Evolutionary conservation across 2,797 vertebrate species (phyloP).

Genomic region (Apogon hyalosoma): DNA sequence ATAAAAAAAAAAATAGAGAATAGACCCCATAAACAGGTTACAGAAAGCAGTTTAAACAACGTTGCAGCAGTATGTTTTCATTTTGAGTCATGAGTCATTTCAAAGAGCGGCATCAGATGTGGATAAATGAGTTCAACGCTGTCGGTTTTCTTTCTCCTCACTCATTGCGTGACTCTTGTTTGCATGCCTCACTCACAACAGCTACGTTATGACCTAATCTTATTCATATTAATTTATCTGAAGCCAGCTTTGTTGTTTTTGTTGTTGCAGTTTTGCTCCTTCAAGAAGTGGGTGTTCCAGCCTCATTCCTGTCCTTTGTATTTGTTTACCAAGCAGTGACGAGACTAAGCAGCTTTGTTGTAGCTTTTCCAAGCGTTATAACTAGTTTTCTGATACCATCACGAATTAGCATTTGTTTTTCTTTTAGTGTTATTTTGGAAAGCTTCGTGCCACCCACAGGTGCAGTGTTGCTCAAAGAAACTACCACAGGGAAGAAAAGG

Average conservation of each 20-base stretch:
- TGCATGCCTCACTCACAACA: slow-evolving; percentile 14
- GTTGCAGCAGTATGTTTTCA: slow-evolving; percentile 20
- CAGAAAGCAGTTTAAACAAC: slow-evolving; percentile 6
- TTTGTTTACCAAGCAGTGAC: slow-evolving; percentile 20
- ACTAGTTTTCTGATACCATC: slow-evolving; percentile 40
- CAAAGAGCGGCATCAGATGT: slow-evolving; percentile 29
- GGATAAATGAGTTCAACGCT: slow-evolving; percentile 6
- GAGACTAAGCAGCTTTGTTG: slow-evolving; percentile 11
- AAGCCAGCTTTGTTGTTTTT: slow-evolving; percentile 21
- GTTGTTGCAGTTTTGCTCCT: slow-evolving; percentile 14
- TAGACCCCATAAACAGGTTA: neutral
- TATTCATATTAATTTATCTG: slow-evolving; percentile 28
- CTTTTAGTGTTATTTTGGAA: slow-evolving; percentile 10
- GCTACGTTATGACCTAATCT: slow-evolving; percentile 28
- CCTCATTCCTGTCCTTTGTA: slow-evolving; percentile 20
- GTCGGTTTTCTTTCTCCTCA: slow-evolving; percentile 22
- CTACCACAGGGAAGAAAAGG: slow-evolving; percentile 6
- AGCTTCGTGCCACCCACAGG: neutral
- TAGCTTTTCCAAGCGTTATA: slow-evolving; percentile 15
- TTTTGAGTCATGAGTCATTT: slow-evolving; percentile 28
- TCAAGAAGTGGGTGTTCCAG: neutral
- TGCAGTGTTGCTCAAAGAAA: neutral
- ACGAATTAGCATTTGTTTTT: slow-evolving; percentile 30
- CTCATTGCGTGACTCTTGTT: slow-evolving; percentile 36
- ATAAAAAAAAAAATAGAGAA: slow-evolving; percentile 4